Percentiles rank a stretch among this genome's conserved stretches.
These are phyloP conservation scores for Sprattus sprattus DNA, from an alignment of 2,113 vertebrate genomes.

Conservation along the genomic window DNA sequence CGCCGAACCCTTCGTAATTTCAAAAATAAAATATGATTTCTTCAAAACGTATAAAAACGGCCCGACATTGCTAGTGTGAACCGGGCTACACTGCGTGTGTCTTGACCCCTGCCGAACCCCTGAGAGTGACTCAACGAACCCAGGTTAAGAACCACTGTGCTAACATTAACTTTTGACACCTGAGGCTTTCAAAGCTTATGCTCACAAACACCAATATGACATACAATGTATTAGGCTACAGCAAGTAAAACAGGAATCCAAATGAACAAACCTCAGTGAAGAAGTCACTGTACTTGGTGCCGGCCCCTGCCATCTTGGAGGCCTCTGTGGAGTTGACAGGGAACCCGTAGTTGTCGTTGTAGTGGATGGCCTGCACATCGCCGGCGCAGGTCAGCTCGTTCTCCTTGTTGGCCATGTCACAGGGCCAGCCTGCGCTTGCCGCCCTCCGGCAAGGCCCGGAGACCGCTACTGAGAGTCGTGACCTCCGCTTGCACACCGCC, in stretches of 20 bases:
- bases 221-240: background rate
- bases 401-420: slow-evolving; percentile 99
- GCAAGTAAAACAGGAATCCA: background rate
- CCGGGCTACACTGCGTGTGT: too few species aligned
- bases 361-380: slow-evolving; percentile 79
- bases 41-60: too few species aligned
- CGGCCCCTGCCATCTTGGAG: slow-evolving; percentile 81
- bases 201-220: background rate
- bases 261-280: slow-evolving; percentile 83
- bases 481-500: slow-evolving; percentile 64
- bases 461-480: slow-evolving; percentile 33
- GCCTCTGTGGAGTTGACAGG: slow-evolving; percentile 80
- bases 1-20: too few species aligned
- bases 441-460: slow-evolving; percentile 57
- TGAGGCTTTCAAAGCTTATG: too few species aligned
- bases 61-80: too few species aligned
- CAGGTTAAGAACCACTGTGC: too few species aligned
- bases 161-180: too few species aligned
- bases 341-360: slow-evolving; percentile 75
- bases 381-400: slow-evolving; percentile 92
- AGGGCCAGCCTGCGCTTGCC: slow-evolving; percentile 63
- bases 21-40: too few species aligned
- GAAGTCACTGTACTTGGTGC: slow-evolving; percentile 87
- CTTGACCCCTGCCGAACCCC: too few species aligned
- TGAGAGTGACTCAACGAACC: too few species aligned